phyloP scores from a whole-genome alignment of 2,888 invertebrate species.

The Pelosia muscerda region DNA sequence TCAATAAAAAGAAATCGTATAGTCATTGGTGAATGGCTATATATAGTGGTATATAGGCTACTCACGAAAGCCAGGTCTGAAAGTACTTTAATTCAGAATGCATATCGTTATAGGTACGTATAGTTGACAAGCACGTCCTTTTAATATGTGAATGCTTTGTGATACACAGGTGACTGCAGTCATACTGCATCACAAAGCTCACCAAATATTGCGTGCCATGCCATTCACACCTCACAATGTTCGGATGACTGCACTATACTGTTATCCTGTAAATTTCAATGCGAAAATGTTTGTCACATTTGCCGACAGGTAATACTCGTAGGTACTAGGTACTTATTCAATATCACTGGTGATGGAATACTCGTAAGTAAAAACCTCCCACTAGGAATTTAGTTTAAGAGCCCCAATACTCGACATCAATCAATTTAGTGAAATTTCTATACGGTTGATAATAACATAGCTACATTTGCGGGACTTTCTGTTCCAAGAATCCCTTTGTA shows the following conservation, averaged over 20 bases:
- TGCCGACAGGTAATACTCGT: not conserved
- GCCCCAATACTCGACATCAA: not conserved
- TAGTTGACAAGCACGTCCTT: not conserved
- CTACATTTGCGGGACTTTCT: conserved; percentile 10
- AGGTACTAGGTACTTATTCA: too few relatives aligned
- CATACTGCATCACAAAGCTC: not conserved
- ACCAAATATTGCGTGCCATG: not conserved
- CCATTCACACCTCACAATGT: not conserved
- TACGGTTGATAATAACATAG: conserved; percentile 2
- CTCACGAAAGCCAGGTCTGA: not conserved
- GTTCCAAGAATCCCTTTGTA: conserved; percentile 13
- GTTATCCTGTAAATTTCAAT: not conserved
- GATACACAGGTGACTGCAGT: not conserved
- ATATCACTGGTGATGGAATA: not conserved
- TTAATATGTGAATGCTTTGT: not conserved
- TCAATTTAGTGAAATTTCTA: not conserved
- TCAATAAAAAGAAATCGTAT: too few relatives aligned
- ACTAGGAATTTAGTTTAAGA: not conserved
- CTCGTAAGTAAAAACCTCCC: not conserved
- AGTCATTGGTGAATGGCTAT: too few relatives aligned
- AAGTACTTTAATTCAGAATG: not conserved
- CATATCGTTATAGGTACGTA: not conserved
- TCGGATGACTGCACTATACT: not conserved
- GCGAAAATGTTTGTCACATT: not conserved
- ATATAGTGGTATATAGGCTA: not conserved